A percentile compares a stretch with the other conserved stretches of the same genome.
phyloP scores from a whole-genome alignment of 2,797 vertebrate species.

The Danio jaintianensis region DNA sequence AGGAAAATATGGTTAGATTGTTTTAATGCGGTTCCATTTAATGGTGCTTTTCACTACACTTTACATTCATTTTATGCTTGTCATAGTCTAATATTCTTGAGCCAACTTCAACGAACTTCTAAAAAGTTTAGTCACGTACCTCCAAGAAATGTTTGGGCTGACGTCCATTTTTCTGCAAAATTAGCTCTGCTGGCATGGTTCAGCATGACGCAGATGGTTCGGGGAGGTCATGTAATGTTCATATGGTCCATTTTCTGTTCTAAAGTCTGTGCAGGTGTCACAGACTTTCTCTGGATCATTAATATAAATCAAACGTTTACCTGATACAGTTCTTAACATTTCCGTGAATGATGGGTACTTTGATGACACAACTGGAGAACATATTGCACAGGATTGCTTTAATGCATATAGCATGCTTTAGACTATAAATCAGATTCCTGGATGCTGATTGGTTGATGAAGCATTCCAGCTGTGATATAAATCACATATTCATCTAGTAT shows the following conservation, averaged over 20 bases:
- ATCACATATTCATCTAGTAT: not conserved
- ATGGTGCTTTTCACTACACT: not conserved
- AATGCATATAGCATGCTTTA: not conserved
- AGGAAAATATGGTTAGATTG: constrained; percentile 35
- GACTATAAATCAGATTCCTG: not conserved
- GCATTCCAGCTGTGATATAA: not conserved
- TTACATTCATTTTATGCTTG: constrained; percentile 16
- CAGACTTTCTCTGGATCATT: not conserved
- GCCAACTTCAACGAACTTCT: not conserved
- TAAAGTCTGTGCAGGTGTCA: not conserved
- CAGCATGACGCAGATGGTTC: constrained; percentile 61
- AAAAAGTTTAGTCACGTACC: constrained; percentile 47
- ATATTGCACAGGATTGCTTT: not conserved
- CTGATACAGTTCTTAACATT: not conserved
- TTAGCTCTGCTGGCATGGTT: constrained; percentile 55
- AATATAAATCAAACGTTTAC: constrained; percentile 11
- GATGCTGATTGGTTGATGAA: not conserved
- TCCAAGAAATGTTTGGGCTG: constrained; percentile 38
- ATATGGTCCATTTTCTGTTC: not conserved
- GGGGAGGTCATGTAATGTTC: constrained; percentile 56
- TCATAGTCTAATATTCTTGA: not conserved
- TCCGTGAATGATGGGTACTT: not conserved
- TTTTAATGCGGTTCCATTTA: not conserved
- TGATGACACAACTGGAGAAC: not conserved
- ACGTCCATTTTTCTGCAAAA: constrained; percentile 60